These are phyloP conservation scores for Suricata suricatta DNA, from an alignment of 2,113 vertebrate genomes.

Conservation along the genomic window DNA sequence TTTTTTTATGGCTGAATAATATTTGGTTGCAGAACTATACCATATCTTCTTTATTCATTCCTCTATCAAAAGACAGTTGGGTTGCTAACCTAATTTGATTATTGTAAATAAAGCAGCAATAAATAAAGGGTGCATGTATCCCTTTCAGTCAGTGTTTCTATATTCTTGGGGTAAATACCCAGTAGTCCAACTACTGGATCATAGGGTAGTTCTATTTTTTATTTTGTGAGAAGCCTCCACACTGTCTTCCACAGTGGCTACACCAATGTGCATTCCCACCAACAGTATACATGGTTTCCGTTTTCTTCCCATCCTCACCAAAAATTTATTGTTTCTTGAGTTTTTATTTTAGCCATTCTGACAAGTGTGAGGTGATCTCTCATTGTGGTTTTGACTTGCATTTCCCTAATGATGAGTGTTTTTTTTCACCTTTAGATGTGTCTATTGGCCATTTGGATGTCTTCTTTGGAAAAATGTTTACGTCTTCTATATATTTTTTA, in stretches of 20 bases:
- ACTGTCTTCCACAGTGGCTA: not conserved
- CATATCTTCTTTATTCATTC: not conserved
- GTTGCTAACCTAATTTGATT: not conserved
- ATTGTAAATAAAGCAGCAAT: not conserved
- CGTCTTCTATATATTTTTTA: not conserved
- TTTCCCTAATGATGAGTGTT: not conserved
- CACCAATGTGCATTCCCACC: not conserved
- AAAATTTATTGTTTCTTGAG: not conserved
- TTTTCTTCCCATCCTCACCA: not conserved
- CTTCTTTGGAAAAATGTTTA: not conserved
- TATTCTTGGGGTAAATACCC: not conserved
- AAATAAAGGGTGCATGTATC: not conserved
- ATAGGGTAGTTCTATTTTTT: not conserved
- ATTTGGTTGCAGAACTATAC: not conserved
- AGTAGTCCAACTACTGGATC: not conserved
- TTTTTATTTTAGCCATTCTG: not conserved
- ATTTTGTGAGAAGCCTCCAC: not conserved
- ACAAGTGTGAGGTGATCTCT: not conserved
- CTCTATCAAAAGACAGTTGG: not conserved
- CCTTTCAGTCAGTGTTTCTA: not conserved
- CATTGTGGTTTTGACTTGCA: not conserved
- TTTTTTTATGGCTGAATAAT: not conserved
- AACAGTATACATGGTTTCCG: not conserved
- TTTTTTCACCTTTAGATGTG: not conserved
- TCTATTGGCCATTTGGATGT: not conserved